A percentile compares a stretch with the other conserved stretches of the same genome.
These are phyloP conservation scores for Oncorhynchus gorbuscha DNA, from an alignment of 2,113 vertebrate genomes.

Conservation along the genomic window DNA sequence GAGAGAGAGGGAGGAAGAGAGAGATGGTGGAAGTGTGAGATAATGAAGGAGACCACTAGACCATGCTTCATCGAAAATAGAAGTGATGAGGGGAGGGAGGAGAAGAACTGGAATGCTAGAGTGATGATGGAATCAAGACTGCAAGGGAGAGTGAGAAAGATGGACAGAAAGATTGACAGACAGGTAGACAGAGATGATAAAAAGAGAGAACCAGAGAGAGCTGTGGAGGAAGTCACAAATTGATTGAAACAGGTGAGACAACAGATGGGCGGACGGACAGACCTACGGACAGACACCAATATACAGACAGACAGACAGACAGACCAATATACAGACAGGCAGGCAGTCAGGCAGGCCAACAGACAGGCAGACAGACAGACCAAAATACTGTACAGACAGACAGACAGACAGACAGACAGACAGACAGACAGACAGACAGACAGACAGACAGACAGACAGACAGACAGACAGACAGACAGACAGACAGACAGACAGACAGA, in stretches of 20 bases:
- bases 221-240: no score
- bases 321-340: not conserved
- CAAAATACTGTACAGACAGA: not conserved
- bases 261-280: not conserved
- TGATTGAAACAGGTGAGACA: not conserved
- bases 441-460: not conserved
- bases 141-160: not conserved
- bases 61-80: not conserved
- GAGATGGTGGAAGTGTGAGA: not conserved
- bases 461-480: not conserved
- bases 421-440: no score
- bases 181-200: not conserved
- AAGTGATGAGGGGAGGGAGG: conserved; percentile 1
- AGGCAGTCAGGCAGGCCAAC: not conserved
- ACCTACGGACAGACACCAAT: not conserved
- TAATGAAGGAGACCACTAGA: not conserved
- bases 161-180: not conserved
- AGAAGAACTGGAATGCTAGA: not conserved
- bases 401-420: no score
- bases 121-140: not conserved
- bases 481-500: not conserved
- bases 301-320: not conserved
- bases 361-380: not conserved
- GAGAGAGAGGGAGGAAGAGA: no score
- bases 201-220: not conserved